phyloP scores from a whole-genome alignment of 1,140 invertebrate genomes.

The Drosophila albomicans region DNA sequence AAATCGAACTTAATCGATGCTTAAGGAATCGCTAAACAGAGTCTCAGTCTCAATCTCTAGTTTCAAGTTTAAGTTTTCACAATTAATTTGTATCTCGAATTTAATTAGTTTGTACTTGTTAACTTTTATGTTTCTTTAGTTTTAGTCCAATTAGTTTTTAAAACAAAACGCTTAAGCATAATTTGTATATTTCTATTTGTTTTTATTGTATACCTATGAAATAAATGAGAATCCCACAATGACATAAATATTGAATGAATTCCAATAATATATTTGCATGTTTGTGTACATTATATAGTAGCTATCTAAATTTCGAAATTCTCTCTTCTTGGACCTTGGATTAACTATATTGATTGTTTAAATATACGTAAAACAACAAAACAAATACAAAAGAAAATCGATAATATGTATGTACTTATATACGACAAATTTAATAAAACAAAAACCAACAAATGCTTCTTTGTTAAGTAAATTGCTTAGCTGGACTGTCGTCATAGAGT shows the following conservation, averaged over 20 bases:
- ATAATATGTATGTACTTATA: conserved; percentile 43
- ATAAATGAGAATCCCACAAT: conserved; percentile 26
- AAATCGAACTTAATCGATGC: conserved; percentile 51
- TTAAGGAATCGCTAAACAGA: conserved; percentile 11
- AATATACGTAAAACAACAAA: conserved; percentile 36
- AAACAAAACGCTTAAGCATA: conserved; percentile 32
- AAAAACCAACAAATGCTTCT: conserved; percentile 45
- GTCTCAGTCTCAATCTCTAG: conserved; percentile 33
- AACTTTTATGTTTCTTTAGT: conserved; percentile 71
- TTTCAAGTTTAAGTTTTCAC: conserved; percentile 39
- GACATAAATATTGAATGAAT: conserved; percentile 41
- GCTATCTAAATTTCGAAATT: conserved; percentile 32
- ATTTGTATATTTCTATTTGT: conserved; percentile 66
- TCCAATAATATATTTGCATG: conserved; percentile 50
- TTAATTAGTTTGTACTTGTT: conserved; percentile 69
- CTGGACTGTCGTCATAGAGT: conserved; percentile 37
- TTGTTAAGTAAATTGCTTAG: conserved; percentile 73
- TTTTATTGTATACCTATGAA: conserved; percentile 33
- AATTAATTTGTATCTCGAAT: conserved; percentile 65
- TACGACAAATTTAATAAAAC: conserved; percentile 29
- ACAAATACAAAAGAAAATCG: neutral
- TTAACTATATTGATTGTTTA: conserved; percentile 62
- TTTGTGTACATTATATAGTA: conserved; percentile 57
- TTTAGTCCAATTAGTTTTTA: conserved; percentile 66
- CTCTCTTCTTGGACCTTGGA: conserved; percentile 53